Evolutionary conservation across 1,140 invertebrate genomes (phyloP), one percentile per base, ranked within the genome.

Genomic region (Hypsibius dujardini): DNA sequence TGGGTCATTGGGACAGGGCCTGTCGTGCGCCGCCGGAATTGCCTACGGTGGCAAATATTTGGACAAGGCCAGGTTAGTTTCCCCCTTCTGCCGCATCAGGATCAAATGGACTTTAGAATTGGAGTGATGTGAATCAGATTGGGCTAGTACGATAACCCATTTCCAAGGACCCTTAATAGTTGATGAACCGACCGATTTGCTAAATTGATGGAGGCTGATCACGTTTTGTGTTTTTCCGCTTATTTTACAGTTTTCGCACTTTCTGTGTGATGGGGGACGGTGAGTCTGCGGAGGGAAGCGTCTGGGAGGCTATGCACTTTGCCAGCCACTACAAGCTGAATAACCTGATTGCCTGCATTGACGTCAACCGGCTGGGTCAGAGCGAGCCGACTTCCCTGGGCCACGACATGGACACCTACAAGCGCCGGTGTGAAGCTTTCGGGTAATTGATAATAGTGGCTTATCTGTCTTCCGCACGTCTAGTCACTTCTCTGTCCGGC

Each of bases 281-380:
- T 42, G 96, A 99, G 82, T 89, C 90, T 76, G 92, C 93, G 1
- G 96, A 99, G 83, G 96, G 96, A 73, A 95, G 92, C 15, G 86
- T 98, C 73, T 99, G 95, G 95, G 95, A 99, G 82, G 94, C 94
- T 0, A 81, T 98, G 59, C 86, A 92, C 76, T 98, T 98, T 81
- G 90, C 92, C 59, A 88, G 89, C 69, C 84, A 88, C 77, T 98
- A 99, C 80, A 91, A 95, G 72, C 84, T 99, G 46, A 92, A 98
- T 80, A 99, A 98, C 82, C 82, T 99, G 1, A 91, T 92, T 70
- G 91, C 92, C 28, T 92, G 98, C 76, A 91, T 98, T 77, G 96
- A 99, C 79, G 85, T 98, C 14, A 99, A 99, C 80, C 85, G 95
- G 70, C 84, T 99, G 47, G 96, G 96, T 40, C 95, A 99, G 81